Base-by-base conservation (phyloP, 2,888 invertebrate genomes). In the Leptinotarsa haldemani region DNA sequence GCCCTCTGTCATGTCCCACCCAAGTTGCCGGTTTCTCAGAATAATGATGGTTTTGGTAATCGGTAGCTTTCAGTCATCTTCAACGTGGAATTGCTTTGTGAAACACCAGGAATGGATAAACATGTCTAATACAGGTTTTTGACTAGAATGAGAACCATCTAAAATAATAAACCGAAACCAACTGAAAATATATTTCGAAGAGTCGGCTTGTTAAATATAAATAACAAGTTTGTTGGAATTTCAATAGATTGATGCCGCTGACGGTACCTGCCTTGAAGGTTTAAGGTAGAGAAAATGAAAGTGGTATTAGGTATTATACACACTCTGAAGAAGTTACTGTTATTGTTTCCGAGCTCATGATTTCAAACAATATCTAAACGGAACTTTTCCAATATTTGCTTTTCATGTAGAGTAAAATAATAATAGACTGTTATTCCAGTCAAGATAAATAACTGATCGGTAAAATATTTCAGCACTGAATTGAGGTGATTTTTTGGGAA, bases 231-330 rank as follows among this genome's bases (percentile, higher is more conserved):
- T n/a, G 58, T 61, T 61, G 30, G 40, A 16, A 30, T 61, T 61
- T 61, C 61, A 30, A 61, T 40, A 61, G 61, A 61, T 61, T 61
- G 61, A 61, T 61, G 61, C 30, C 61, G 25, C 61, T 56, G n/a
- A 61, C 40, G 61, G 40, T 61, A 61, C 61, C 61, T 61, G 61
- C 40, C 16, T 61, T 30, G n/a, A 40, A 61, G 30, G 61, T 61
- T 61, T 40, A 61, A 61, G 61, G 61, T 61, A 30, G 25, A 61
- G 25, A n/a, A 25, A 40, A 12, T n/a, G 61, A 3, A 61, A 15
- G 30, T 25, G 61, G 40, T n/a, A 40, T 61, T 30, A 40, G 5
- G 30, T 61, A 61, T 30, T 30, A n/a, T 61, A 2, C 61, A 40
- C 2, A 61, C 30, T 61, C 61, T n/a, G 61, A 16, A n/a, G 30